phyloP scores from a whole-genome alignment of 1,140 invertebrate species.

The Zaprionus africanus region DNA sequence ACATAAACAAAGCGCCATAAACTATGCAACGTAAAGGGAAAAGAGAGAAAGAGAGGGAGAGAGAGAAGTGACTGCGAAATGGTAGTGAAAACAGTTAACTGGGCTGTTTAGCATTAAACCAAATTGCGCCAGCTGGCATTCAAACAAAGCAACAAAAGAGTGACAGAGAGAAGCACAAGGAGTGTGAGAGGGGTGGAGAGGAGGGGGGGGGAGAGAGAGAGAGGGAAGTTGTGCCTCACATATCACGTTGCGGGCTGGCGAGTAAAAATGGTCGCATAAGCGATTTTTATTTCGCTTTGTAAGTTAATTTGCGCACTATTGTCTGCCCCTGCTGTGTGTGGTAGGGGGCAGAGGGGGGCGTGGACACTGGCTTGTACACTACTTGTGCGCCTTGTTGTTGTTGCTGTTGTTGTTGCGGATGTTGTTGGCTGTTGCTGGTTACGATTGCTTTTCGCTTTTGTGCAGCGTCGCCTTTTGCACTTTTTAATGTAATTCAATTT shows the following conservation, averaged over 20 bases:
- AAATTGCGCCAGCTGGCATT: conserved; percentile 59
- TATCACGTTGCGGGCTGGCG: conserved; percentile 44
- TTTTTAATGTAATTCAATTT: conserved; percentile 83
- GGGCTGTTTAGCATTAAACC: conserved; percentile 49
- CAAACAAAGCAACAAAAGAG: conserved; percentile 25
- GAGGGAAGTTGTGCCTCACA: conserved; percentile 22
- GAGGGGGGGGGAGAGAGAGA: not conserved
- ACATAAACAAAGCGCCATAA: conserved; percentile 50
- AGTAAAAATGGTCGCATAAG: conserved; percentile 67
- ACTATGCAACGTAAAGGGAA: conserved; percentile 25
- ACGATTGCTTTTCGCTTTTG: conserved; percentile 40
- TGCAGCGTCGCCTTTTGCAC: conserved; percentile 73
- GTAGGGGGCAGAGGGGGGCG: not conserved
- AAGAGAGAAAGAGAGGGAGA: not conserved
- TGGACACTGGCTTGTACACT: conserved; percentile 8
- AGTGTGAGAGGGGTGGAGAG: not conserved
- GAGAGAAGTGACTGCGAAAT: conserved; percentile 7
- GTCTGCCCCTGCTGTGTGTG: conserved; percentile 31
- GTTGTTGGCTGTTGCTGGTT: conserved; percentile 24
- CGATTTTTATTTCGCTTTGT: conserved; percentile 81
- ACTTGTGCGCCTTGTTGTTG: conserved; percentile 18
- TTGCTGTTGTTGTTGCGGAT: not conserved
- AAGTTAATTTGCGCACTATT: conserved; percentile 81
- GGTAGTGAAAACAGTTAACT: conserved; percentile 19
- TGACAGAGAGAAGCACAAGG: not conserved